A percentile compares a stretch with the other conserved stretches of the same genome.
These are phyloP conservation scores for Mormyrops attenuatus DNA, from an alignment of 2,797 vertebrate genomes.

Conservation along the genomic window DNA sequence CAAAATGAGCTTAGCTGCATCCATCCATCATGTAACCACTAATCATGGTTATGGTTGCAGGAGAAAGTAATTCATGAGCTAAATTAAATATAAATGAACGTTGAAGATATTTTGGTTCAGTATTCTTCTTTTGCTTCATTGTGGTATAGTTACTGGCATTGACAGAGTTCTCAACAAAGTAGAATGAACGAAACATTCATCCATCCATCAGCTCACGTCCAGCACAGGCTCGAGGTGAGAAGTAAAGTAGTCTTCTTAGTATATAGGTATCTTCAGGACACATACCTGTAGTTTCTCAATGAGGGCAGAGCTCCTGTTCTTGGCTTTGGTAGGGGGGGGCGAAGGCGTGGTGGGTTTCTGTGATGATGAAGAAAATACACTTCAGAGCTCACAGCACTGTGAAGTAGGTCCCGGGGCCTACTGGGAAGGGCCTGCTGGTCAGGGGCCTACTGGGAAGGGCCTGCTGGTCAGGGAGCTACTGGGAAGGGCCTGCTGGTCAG, in stretches of 20 bases:
- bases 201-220: not conserved
- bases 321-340: slow-evolving; percentile 49
- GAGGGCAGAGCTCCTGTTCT: slow-evolving; percentile 54
- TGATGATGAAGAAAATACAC: not conserved
- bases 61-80: not conserved
- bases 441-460: not conserved
- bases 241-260: not conserved
- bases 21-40: not conserved
- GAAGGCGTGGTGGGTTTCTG: slow-evolving; percentile 46
- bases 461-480: not conserved
- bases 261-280: not conserved
- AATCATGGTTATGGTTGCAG: not conserved
- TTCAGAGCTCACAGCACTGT: not conserved
- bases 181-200: not conserved
- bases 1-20: not conserved
- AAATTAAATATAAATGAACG: not conserved
- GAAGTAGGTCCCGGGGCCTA: not conserved
- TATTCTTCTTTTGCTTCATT: not conserved
- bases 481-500: not conserved
- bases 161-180: not conserved
- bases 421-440: not conserved
- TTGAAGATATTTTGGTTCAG: not conserved
- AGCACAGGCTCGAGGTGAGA: not conserved
- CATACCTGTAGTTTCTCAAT: slow-evolving; percentile 66
- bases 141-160: not conserved